Conservation (phyloP, 1,140 invertebrate genomes). For the Drosophila neocordata region DNA sequence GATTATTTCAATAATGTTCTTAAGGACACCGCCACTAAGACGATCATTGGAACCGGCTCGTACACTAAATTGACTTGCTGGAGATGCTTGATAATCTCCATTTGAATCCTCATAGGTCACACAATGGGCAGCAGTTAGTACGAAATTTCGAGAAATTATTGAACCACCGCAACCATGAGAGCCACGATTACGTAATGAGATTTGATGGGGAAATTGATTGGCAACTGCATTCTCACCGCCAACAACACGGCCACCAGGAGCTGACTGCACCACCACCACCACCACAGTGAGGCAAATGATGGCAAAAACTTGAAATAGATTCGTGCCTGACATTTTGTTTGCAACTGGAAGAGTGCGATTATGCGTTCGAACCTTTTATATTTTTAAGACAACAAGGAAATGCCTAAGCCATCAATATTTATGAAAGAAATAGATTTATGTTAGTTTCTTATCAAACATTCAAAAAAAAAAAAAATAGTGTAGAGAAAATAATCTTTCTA, state of each 20-base stretch:
- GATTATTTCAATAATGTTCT: slow-evolving; percentile 48
- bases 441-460: neutral
- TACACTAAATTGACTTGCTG: slow-evolving; percentile 28
- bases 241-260: slow-evolving; percentile 78
- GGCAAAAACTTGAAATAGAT: neutral
- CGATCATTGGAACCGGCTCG: slow-evolving; percentile 61
- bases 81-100: neutral
- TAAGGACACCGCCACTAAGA: slow-evolving; percentile 48
- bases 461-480: too few species aligned
- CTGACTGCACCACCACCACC: slow-evolving; percentile 32
- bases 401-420: neutral
- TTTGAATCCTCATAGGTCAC: slow-evolving; percentile 29
- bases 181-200: slow-evolving; percentile 78
- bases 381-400: neutral
- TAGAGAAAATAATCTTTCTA: too few species aligned
- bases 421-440: neutral
- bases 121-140: slow-evolving; percentile 86
- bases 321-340: neutral
- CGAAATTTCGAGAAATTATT: slow-evolving; percentile 83
- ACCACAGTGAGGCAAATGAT: neutral
- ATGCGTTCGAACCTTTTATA: neutral
- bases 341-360: neutral
- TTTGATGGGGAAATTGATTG: slow-evolving; percentile 83
- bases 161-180: slow-evolving; percentile 85
- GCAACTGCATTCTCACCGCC: slow-evolving; percentile 82